A percentile compares a stretch with the other conserved stretches of the same genome.
These are phyloP conservation scores for Propithecus coquereli DNA, from an alignment of 2,113 vertebrate species.

Conservation along the genomic window DNA sequence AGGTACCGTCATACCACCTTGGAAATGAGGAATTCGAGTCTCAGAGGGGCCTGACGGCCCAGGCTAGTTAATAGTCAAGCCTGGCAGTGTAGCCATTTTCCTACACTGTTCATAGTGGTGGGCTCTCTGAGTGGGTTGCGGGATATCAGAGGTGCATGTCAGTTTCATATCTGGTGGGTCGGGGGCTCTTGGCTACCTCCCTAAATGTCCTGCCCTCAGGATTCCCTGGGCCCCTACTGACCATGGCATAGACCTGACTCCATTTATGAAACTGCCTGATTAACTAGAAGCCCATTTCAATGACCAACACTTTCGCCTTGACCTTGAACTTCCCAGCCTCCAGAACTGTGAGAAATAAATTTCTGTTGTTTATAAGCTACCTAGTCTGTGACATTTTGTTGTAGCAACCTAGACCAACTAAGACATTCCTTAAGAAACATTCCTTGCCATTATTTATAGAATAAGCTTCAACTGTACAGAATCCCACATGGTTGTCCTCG, in stretches of 20 bases:
- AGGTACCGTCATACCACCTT: neutral
- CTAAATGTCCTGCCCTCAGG: neutral
- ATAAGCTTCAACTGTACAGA: neutral
- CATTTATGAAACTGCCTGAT: neutral
- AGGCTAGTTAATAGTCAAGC: neutral
- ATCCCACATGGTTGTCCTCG: rapidly evolving
- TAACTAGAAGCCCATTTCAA: neutral
- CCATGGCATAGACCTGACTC: neutral
- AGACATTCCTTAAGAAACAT: neutral
- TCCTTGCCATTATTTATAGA: neutral
- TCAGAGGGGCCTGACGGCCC: too few species aligned
- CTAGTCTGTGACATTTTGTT: neutral
- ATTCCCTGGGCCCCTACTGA: neutral
- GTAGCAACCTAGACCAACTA: neutral
- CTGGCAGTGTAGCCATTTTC: neutral
- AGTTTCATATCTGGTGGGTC: neutral
- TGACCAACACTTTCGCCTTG: neutral
- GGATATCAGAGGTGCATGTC: neutral
- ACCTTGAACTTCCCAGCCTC: neutral
- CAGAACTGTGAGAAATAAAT: neutral
- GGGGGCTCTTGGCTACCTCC: neutral
- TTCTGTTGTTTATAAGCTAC: neutral
- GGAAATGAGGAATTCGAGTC: neutral
- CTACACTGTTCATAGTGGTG: neutral
- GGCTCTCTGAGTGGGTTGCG: too few species aligned